phyloP scores from a whole-genome alignment of 2,797 vertebrate species.

The Pseudopleuronectes americanus region DNA sequence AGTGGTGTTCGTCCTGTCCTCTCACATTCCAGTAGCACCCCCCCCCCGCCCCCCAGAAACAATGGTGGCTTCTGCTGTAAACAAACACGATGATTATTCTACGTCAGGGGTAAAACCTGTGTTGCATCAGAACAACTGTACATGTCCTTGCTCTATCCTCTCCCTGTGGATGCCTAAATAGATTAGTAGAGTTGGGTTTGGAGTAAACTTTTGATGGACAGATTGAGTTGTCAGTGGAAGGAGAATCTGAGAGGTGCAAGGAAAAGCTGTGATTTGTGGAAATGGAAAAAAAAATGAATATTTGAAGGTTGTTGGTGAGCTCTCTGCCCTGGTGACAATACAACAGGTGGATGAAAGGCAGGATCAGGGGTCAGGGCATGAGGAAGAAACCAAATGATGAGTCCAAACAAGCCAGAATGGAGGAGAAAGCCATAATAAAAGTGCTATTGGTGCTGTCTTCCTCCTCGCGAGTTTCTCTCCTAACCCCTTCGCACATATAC shows the following conservation, averaged over 20 bases:
- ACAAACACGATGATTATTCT: no score
- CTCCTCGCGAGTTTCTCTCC: background rate
- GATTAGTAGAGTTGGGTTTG: conserved; percentile 33
- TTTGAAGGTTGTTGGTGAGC: conserved; percentile 35
- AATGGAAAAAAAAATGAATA: conserved; percentile 25
- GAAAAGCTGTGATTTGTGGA: conserved; percentile 19
- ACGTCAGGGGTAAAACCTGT: no score
- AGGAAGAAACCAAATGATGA: conserved; percentile 37
- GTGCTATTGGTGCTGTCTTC: conserved; percentile 17
- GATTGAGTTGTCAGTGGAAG: conserved; percentile 2
- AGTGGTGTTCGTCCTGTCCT: no score
- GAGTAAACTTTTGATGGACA: conserved; percentile 47
- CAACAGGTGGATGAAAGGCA: conserved; percentile 35
- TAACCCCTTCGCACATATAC: background rate
- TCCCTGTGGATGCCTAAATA: conserved; percentile 20
- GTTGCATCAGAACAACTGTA: no score
- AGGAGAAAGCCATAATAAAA: conserved; percentile 47
- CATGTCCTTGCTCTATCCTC: no score
- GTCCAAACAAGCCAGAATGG: conserved; percentile 40
- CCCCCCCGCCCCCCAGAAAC: no score
- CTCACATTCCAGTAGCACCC: no score
- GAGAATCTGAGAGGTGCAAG: conserved; percentile 15
- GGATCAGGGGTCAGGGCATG: conserved; percentile 25
- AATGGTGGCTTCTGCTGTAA: no score
- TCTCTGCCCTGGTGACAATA: conserved; percentile 29